Percentiles rank a stretch among this genome's conserved stretches.
Evolutionary conservation across 2,797 vertebrate genomes (phyloP).

Genomic region (Enteromius argenteus): DNA sequence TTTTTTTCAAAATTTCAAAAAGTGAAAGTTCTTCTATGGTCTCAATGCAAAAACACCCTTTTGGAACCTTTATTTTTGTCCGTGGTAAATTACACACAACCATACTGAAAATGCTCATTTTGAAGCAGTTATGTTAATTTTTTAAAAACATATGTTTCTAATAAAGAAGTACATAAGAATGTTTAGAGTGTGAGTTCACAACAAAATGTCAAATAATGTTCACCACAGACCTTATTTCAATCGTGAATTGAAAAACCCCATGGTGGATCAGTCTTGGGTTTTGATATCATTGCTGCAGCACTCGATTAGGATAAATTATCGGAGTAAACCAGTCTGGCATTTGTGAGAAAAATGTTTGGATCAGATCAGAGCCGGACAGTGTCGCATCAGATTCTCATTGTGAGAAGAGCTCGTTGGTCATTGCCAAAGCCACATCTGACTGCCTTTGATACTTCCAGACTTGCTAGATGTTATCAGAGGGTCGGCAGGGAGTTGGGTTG

Average conservation of each 20-base stretch:
- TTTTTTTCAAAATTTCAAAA: no score
- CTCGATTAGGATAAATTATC: background rate
- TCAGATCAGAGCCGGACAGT: background rate
- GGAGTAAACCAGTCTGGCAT: background rate
- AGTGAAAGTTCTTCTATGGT: no score
- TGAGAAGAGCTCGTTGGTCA: constrained; percentile 8
- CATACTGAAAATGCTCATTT: background rate
- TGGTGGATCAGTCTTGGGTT: background rate
- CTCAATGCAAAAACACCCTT: no score
- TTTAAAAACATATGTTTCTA: background rate
- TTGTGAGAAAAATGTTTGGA: background rate
- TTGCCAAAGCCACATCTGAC: constrained; percentile 5
- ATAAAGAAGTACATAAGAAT: background rate
- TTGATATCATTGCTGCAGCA: background rate
- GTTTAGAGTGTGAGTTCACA: background rate
- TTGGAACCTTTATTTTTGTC: no score
- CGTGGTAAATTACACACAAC: background rate
- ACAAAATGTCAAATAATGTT: background rate
- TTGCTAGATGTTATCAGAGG: constrained; percentile 28
- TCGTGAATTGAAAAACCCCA: background rate
- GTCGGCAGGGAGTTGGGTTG: constrained; percentile 21
- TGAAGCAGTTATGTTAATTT: background rate
- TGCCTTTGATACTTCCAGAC: constrained; percentile 25
- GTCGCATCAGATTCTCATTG: constrained; percentile 6
- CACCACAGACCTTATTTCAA: background rate